Conservation (phyloP, 1,140 invertebrate genomes). For the Himalopsyche phryganea region DNA sequence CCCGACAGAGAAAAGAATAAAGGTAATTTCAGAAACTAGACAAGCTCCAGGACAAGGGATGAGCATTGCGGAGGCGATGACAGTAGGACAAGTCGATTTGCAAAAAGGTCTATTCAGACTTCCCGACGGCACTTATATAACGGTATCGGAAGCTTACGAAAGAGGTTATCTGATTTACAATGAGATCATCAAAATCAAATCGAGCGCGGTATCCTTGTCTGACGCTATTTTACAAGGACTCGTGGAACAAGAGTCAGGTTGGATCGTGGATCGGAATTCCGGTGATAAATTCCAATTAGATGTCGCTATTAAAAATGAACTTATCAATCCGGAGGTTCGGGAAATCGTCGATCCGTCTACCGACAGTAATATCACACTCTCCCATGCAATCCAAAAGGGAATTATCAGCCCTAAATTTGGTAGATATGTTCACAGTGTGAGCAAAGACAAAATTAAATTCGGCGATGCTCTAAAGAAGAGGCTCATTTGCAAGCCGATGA, state of each 20-base stretch:
- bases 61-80: constrained; percentile 74
- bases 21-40: constrained; percentile 64
- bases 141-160: constrained; percentile 76
- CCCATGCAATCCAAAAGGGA: constrained; percentile 71
- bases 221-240: constrained; percentile 80
- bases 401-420: constrained; percentile 76
- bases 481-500: constrained; percentile 83
- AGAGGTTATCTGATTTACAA: constrained; percentile 68
- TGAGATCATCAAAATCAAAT: constrained; percentile 70
- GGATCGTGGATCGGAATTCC: constrained; percentile 77
- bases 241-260: constrained; percentile 68
- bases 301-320: constrained; percentile 71
- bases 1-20: constrained; percentile 69
- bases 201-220: constrained; percentile 69
- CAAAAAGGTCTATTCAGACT: constrained; percentile 67
- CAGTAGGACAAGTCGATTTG: constrained; percentile 73
- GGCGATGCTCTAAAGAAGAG: constrained; percentile 74
- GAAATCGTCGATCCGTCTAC: constrained; percentile 79
- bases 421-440: constrained; percentile 71
- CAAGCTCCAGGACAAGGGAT: constrained; percentile 51
- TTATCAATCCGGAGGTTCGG: constrained; percentile 70
- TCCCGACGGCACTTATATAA: constrained; percentile 65
- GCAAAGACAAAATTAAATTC: constrained; percentile 71
- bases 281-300: constrained; percentile 76
- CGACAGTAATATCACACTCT: constrained; percentile 76